Percentiles rank a stretch among this genome's conserved stretches.
Evolutionary conservation across 2,888 invertebrate species (phyloP).

Genomic region (Leucoma salicis): DNA sequence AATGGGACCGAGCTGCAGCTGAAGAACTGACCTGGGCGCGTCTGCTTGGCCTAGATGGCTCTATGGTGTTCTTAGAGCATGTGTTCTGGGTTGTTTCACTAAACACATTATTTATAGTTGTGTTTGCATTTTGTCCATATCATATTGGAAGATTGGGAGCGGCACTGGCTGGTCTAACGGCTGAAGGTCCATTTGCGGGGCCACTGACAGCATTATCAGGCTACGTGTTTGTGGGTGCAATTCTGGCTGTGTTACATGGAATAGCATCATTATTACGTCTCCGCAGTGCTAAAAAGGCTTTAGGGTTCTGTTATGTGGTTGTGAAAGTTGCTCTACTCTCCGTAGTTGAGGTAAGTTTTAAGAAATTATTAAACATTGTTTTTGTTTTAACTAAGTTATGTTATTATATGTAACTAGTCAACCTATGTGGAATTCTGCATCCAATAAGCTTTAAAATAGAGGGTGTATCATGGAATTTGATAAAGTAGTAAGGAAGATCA

Average conservation of each 20-base stretch:
- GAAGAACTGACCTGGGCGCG: constrained; percentile 99
- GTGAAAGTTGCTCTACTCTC: constrained; percentile 96
- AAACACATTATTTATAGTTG: constrained; percentile 97
- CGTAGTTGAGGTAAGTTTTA: constrained; percentile 91
- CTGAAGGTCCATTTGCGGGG: constrained; percentile 94
- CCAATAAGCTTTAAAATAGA: too few species aligned
- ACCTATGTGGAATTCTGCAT: too few species aligned
- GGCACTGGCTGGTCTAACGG: constrained; percentile 76
- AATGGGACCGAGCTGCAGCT: constrained; percentile 98
- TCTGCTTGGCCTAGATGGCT: constrained; percentile 96
- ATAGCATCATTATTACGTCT: constrained; percentile 91
- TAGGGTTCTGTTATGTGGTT: constrained; percentile 96
- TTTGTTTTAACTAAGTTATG: too few species aligned
- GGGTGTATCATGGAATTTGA: too few species aligned
- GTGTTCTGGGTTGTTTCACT: constrained; percentile 99
- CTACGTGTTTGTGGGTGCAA: constrained; percentile 94
- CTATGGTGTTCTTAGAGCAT: constrained; percentile 97
- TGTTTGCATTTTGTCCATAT: constrained; percentile 98
- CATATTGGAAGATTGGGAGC: constrained; percentile 95
- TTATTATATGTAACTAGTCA: too few species aligned
- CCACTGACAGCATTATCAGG: constrained; percentile 95
- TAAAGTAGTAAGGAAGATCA: too few species aligned
- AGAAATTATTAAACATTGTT: too few species aligned
- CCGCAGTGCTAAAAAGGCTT: constrained; percentile 89
- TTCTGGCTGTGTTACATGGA: constrained; percentile 91